Conservation (phyloP, 2,888 invertebrate genomes). For the Periphyllus acericola region DNA sequence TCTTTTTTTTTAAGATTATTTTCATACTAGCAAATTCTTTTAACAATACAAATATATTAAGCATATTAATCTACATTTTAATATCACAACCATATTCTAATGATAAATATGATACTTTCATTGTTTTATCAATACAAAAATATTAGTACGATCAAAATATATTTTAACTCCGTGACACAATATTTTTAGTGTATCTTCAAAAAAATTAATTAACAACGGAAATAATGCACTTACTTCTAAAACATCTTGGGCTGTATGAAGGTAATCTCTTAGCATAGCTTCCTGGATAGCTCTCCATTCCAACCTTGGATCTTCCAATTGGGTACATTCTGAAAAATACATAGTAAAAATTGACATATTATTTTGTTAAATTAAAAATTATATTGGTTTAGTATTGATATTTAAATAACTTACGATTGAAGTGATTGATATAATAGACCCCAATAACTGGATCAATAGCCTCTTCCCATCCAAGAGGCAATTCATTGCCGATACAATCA, state of each 20-base stretch:
- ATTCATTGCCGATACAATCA: constrained; percentile 96
- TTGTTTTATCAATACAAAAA: constrained; percentile 34
- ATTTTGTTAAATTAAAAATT: background rate
- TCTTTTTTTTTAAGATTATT: background rate
- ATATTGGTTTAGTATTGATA: background rate
- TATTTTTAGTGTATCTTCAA: constrained; percentile 38
- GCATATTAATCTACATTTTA: constrained; percentile 1
- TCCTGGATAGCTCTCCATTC: constrained; percentile 98
- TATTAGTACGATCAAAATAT: constrained; percentile 53
- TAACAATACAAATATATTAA: background rate
- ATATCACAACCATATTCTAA: background rate
- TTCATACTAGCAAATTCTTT: constrained; percentile 12
- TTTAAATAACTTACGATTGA: constrained; percentile 81
- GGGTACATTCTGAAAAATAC: constrained; percentile 84
- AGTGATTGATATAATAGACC: constrained; percentile 96
- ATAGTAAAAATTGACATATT: background rate
- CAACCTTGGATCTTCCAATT: constrained; percentile 94
- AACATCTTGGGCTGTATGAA: constrained; percentile 94
- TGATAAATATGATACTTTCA: background rate
- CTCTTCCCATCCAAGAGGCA: constrained; percentile 98
- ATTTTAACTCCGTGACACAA: constrained; percentile 45
- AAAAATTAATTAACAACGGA: background rate
- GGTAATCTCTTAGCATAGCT: constrained; percentile 95
- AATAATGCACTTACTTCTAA: constrained; percentile 77
- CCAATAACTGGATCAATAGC: constrained; percentile 93